Percentiles rank a stretch among this genome's conserved stretches.
Evolutionary conservation across 2,797 vertebrate genomes (phyloP).

Genomic region (Microctenopoma stevenorrisi): DNA sequence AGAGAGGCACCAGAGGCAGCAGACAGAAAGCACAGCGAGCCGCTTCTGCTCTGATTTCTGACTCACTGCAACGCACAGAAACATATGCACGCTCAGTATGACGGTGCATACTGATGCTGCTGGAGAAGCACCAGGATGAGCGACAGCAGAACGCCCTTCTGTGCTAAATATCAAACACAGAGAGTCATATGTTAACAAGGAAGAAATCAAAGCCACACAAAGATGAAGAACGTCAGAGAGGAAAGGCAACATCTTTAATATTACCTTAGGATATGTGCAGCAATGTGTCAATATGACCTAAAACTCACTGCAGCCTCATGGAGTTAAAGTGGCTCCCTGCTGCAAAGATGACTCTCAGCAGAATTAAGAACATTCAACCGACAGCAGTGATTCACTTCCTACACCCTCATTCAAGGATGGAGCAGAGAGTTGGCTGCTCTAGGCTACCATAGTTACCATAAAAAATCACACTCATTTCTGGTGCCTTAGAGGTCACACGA

Average conservation of each 20-base stretch:
- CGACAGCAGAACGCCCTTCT: background rate
- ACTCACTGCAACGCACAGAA: slow-evolving; percentile 44
- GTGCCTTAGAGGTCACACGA: slow-evolving; percentile 3
- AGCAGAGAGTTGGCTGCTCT: background rate
- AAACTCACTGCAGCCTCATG: slow-evolving; percentile 9
- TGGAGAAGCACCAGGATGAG: slow-evolving; percentile 1
- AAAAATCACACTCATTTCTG: background rate
- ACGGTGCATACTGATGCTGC: slow-evolving; percentile 1
- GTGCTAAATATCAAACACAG: background rate
- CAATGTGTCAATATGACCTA: background rate
- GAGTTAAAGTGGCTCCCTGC: background rate
- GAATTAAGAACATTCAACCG: slow-evolving; percentile 17
- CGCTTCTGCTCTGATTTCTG: slow-evolving; percentile 48
- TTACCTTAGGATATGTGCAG: background rate
- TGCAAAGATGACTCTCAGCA: slow-evolving; percentile 20
- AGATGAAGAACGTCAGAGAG: background rate
- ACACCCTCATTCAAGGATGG: slow-evolving; percentile 16
- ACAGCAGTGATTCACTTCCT: slow-evolving; percentile 45
- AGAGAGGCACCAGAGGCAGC: slow-evolving; percentile 45
- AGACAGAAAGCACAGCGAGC: slow-evolving; percentile 39
- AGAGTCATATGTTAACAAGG: background rate
- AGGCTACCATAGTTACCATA: slow-evolving; percentile 5
- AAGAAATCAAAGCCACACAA: slow-evolving; percentile 3
- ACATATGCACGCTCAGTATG: slow-evolving; percentile 28
- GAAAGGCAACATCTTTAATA: no score